Base-by-base conservation (phyloP, 2,797 vertebrate genomes). In the Syndactyla subalaris region DNA sequence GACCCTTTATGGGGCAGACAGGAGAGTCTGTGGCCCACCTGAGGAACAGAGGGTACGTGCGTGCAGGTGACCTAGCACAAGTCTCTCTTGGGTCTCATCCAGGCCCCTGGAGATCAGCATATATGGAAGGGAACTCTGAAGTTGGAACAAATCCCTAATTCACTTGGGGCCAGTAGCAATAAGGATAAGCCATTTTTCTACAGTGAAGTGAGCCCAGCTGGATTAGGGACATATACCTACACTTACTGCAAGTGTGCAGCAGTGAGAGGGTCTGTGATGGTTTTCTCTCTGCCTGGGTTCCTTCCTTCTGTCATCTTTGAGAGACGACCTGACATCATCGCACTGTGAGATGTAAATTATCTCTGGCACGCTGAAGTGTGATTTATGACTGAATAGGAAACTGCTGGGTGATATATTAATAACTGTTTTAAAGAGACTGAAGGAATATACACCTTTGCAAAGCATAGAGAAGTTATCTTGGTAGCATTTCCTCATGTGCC, bases 301-400 rank as follows among this genome's bases (percentile, higher is more conserved):
- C 24, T 93, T 89, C 57, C 24, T 87, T 55, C 72, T 73, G 11
- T 74, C 79, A 41, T 62, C 38, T 63, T 63, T 68, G 43, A 92
- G 59, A 79, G 26, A 46, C 79, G 27, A 26, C 41, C 48, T 92
- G 78, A 54, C 29, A 41, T 79, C 82, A 76, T 74, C 63, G 49
- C 78, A 61, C 21, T 72, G 63, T 41, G 85, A 81, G 78, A 68
- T 62, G 54, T 61, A 13, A 24, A 41, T 51, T 70, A 87, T 34
- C 32, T 63, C 43, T 89, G 62, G 55, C 18, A 54, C 1, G 8
- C 55, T 68, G 0, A 82, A 61, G 21, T 89, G 24, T 86, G 61
- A 86, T 91, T 88, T 91, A 62, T 82, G 84, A 76, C 45, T 73
- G 59, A 77, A 54, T 73, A 32, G 73, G 49, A 89, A 86, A 43